phyloP scores from a whole-genome alignment of 2,888 invertebrate genomes.

The Pollenia amentaria region DNA sequence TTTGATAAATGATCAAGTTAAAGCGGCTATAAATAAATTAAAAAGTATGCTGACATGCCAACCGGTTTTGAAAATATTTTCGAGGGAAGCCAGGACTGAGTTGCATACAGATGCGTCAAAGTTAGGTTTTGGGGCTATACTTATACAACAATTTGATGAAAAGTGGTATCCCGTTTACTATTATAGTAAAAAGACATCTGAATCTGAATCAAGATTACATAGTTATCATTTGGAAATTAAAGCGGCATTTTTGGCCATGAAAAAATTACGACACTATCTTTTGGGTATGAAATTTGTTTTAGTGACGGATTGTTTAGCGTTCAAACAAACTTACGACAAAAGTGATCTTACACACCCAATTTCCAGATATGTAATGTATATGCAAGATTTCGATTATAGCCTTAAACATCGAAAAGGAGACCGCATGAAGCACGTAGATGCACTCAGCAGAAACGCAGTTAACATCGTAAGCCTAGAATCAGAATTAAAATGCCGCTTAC shows the following conservation, averaged over 20 bases:
- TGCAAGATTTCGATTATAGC: conserved; percentile 69
- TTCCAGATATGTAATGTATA: conserved; percentile 46
- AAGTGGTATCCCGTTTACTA: conserved; percentile 64
- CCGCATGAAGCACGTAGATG: no score
- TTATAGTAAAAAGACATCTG: conserved; percentile 49
- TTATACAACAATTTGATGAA: no score
- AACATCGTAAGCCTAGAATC: no score
- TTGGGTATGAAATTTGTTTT: conserved; percentile 58
- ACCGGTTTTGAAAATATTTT: conserved; percentile 60
- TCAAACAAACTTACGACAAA: conserved; percentile 55
- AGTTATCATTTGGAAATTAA: conserved; percentile 75
- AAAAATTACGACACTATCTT: conserved; percentile 76
- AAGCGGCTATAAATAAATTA: conserved; percentile 40
- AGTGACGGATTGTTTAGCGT: conserved; percentile 63
- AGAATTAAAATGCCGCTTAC: no score
- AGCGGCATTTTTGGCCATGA: conserved; percentile 73
- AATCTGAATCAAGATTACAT: conserved; percentile 43
- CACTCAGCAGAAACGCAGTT: neutral
- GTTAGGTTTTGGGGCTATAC: no score
- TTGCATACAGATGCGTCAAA: conserved; percentile 70
- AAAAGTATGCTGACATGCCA: conserved; percentile 29
- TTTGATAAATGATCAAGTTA: conserved; percentile 22
- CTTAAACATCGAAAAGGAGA: no score
- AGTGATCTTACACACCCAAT: conserved; percentile 59
- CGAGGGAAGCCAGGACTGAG: conserved; percentile 58